A percentile compares a stretch with the other conserved stretches of the same genome.
Evolutionary conservation across 2,113 vertebrate genomes (phyloP).

Genomic region (Hylia prasina): DNA sequence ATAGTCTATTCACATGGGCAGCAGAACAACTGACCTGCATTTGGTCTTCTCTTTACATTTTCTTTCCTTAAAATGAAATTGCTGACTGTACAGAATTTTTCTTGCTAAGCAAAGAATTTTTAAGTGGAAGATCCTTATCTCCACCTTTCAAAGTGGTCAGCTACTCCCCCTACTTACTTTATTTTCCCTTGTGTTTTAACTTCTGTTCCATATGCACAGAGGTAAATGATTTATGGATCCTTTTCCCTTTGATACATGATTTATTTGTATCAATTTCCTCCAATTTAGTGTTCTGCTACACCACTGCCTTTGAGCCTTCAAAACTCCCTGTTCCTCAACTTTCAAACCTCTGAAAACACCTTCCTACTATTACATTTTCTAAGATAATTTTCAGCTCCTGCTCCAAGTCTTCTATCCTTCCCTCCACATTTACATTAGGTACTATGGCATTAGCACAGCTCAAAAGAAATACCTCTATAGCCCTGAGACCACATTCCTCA

Average conservation of each 20-base stretch:
- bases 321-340: background rate
- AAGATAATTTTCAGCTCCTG: background rate
- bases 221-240: background rate
- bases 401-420: background rate
- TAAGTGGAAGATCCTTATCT: background rate
- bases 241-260: background rate
- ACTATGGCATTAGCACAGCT: background rate
- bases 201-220: background rate
- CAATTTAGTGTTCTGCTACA: background rate
- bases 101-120: background rate
- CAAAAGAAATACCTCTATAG: background rate
- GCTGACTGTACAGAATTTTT: background rate
- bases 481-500: background rate
- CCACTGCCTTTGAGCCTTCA: background rate
- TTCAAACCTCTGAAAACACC: background rate
- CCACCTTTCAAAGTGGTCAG: background rate
- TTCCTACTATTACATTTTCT: background rate
- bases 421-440: background rate
- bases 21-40: background rate
- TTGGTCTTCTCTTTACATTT: background rate
- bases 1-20: background rate
- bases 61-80: background rate
- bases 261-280: background rate
- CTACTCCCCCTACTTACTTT: background rate
- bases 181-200: background rate